phyloP scores from a whole-genome alignment of 1,140 invertebrate species.

The Drosophila grimshawi region DNA sequence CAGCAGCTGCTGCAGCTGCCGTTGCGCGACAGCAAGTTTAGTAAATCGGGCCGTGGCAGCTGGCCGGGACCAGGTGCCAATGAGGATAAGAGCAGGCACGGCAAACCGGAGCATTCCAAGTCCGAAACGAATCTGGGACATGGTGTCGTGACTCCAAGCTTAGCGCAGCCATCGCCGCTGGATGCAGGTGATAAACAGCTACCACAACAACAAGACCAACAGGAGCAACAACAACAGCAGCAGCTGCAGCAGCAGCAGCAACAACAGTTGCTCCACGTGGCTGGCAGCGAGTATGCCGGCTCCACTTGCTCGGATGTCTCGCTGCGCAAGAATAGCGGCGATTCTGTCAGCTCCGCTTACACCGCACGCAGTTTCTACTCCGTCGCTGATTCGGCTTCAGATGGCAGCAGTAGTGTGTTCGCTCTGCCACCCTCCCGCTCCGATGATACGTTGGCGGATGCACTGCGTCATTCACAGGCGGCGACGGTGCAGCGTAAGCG shows the following conservation, averaged over 20 bases:
- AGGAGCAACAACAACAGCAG: conserved; percentile 42
- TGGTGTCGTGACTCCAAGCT: conserved; percentile 72
- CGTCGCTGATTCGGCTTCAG: conserved; percentile 59
- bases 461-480: conserved; percentile 68
- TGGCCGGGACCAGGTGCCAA: conserved; percentile 92
- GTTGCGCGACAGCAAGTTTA: conserved; percentile 89
- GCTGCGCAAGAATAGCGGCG: conserved; percentile 87
- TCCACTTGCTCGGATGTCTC: conserved; percentile 85
- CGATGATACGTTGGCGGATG: conserved; percentile 90
- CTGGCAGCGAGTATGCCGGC: conserved; percentile 76
- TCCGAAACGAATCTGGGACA: conserved; percentile 91
- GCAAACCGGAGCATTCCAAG: conserved; percentile 89
- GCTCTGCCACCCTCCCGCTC: conserved; percentile 90
- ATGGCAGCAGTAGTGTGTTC: conserved; percentile 70
- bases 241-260: conserved; percentile 65
- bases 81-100: conserved; percentile 73
- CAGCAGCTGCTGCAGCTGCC: conserved; percentile 89
- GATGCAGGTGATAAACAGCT: conserved; percentile 25
- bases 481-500: conserved; percentile 77
- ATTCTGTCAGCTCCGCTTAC: conserved; percentile 84
- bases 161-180: conserved; percentile 3
- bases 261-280: conserved; percentile 85
- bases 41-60: conserved; percentile 91
- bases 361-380: conserved; percentile 79
- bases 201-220: conserved; percentile 18